Evolutionary conservation across 2,888 invertebrate genomes (phyloP).

Genomic region (Cephus rjabovi): DNA sequence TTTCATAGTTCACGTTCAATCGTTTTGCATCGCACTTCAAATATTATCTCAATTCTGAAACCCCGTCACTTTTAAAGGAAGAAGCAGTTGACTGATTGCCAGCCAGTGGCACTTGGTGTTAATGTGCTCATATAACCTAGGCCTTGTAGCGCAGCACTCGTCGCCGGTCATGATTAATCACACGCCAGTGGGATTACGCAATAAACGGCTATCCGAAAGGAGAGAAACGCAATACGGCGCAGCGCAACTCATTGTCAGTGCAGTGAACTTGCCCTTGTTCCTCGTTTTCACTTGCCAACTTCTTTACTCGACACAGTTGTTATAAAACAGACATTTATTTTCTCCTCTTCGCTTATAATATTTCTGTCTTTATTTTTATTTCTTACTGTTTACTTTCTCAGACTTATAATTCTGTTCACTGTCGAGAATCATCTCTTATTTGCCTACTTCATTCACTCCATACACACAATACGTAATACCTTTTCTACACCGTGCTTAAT

Average conservation of each 20-base stretch:
- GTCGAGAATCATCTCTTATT: background rate
- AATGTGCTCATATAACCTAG: slow-evolving; percentile 15
- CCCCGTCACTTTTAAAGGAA: background rate
- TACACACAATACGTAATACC: background rate
- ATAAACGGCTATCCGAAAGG: slow-evolving; percentile 17
- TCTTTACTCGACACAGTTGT: background rate
- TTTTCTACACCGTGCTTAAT: slow-evolving; percentile 1
- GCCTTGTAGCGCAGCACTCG: slow-evolving; percentile 17
- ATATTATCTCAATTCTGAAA: background rate
- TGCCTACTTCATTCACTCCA: background rate
- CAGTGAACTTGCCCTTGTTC: slow-evolving; percentile 6
- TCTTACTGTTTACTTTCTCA: background rate
- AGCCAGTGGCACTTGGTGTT: background rate
- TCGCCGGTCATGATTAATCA: slow-evolving; percentile 22
- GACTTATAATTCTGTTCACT: background rate
- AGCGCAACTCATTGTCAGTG: background rate
- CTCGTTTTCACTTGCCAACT: background rate
- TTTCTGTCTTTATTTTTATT: background rate
- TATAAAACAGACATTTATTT: slow-evolving; percentile 12
- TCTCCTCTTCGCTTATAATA: background rate
- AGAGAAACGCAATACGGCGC: background rate
- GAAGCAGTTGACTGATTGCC: background rate
- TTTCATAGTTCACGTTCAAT: background rate
- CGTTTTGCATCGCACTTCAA: background rate
- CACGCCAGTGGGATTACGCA: slow-evolving; percentile 17